Percentiles rank a stretch among this genome's conserved stretches.
phyloP scores from a whole-genome alignment of 2,113 vertebrate species.

The Scytalopus superciliaris region DNA sequence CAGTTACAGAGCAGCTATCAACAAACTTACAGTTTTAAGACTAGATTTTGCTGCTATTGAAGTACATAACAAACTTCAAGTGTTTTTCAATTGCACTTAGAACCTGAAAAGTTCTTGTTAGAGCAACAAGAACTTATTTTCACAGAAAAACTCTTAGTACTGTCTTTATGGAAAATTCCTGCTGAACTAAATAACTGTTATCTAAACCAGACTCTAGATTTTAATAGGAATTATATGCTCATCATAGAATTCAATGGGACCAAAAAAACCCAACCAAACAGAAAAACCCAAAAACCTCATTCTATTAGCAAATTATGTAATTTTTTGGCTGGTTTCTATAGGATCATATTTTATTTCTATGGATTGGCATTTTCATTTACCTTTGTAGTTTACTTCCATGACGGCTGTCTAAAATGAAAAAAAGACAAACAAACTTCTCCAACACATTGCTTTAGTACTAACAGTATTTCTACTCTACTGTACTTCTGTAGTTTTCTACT shows the following conservation, averaged over 20 bases:
- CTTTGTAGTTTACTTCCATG: not conserved
- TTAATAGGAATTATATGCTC: not conserved
- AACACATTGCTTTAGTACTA: not conserved
- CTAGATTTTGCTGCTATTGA: not conserved
- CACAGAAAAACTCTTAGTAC: not conserved
- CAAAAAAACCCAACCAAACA: too few species aligned
- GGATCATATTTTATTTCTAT: not conserved
- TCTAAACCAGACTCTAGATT: not conserved
- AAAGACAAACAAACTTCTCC: not conserved
- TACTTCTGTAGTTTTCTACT: not conserved
- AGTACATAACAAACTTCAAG: not conserved
- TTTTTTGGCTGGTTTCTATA: not conserved
- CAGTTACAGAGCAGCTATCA: not conserved
- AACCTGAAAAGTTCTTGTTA: not conserved
- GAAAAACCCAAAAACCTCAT: too few species aligned
- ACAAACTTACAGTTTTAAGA: not conserved
- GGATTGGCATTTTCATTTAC: not conserved
- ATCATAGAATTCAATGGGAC: not conserved
- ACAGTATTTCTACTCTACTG: not conserved
- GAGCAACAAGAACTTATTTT: not conserved
- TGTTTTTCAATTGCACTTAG: not conserved
- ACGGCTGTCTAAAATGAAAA: not conserved
- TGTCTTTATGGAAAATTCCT: not conserved
- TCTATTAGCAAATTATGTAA: not conserved
- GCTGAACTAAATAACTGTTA: not conserved